Conservation (phyloP, 2,888 invertebrate genomes). For the Tillus elongatus region DNA sequence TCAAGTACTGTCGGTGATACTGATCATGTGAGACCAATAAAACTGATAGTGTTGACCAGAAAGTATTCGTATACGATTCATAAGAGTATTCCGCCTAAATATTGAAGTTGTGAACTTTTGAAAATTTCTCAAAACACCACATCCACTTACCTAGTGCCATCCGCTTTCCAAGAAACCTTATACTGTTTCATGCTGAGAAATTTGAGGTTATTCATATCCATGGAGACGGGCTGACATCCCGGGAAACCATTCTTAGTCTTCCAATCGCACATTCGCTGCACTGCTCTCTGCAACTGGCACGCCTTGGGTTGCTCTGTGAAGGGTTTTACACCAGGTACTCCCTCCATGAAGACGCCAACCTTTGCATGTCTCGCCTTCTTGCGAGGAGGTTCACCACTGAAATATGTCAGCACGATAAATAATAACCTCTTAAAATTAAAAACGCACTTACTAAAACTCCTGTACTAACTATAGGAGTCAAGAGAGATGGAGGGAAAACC, state of each 20-base stretch:
- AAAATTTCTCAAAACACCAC: slow-evolving; percentile 54
- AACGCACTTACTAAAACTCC: too few relatives aligned
- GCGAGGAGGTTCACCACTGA: slow-evolving; percentile 2
- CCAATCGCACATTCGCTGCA: slow-evolving; percentile 78
- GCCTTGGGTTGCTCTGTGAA: slow-evolving; percentile 53
- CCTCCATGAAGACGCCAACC: slow-evolving; percentile 75
- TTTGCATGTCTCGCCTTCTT: slow-evolving; percentile 33
- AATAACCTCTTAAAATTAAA: too few relatives aligned
- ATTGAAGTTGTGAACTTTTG: too few relatives aligned
- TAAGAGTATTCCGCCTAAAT: too few relatives aligned
- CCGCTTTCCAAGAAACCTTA: slow-evolving; percentile 98
- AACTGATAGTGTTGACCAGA: too few relatives aligned
- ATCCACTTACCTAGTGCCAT: too few relatives aligned
- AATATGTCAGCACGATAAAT: background rate
- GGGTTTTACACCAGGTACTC: slow-evolving; percentile 68
- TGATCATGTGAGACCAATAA: too few relatives aligned
- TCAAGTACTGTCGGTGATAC: too few relatives aligned
- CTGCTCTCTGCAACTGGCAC: slow-evolving; percentile 58
- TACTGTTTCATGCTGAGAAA: slow-evolving; percentile 75
- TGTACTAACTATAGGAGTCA: too few relatives aligned
- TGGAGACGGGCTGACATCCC: slow-evolving; percentile 94
- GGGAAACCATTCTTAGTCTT: slow-evolving; percentile 76
- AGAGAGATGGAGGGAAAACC: too few relatives aligned
- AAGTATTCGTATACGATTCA: too few relatives aligned
- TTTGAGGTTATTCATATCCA: slow-evolving; percentile 74